These are phyloP conservation scores for Thryonomys swinderianus DNA, from an alignment of 2,113 vertebrate species.

Conservation along the genomic window DNA sequence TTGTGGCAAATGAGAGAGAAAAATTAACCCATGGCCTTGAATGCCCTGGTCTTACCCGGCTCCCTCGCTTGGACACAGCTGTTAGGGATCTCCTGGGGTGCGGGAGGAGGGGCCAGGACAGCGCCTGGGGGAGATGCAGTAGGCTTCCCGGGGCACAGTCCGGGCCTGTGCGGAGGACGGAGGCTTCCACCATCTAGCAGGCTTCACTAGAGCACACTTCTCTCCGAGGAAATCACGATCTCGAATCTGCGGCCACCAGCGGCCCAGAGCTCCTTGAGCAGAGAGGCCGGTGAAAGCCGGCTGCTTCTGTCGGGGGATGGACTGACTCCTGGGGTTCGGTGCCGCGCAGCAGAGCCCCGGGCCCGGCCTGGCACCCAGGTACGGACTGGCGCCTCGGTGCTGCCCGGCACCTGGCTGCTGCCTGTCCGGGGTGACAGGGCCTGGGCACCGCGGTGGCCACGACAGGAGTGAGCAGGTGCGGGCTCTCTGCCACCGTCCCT, in stretches of 20 bases:
- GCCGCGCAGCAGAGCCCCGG: not conserved
- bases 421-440: not conserved
- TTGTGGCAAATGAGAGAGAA: not conserved
- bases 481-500: rapidly evolving
- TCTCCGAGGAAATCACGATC: not conserved
- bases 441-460: rapidly evolving
- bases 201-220: not conserved
- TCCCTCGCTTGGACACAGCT: rapidly evolving
- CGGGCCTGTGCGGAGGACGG: rapidly evolving
- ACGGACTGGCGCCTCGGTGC: too few species aligned
- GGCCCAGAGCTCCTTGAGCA: too few species aligned
- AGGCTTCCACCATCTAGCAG: not conserved
- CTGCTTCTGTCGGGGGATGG: too few species aligned
- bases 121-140: rapidly evolving
- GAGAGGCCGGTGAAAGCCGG: not conserved
- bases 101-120: too few species aligned
- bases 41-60: not conserved
- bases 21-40: not conserved
- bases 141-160: not conserved
- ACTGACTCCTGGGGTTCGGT: too few species aligned
- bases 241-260: too few species aligned
- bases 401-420: not conserved
- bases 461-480: not conserved
- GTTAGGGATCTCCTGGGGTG: not conserved
- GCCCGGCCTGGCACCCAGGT: too few species aligned